phyloP scores from a whole-genome alignment of 2,888 invertebrate genomes.

The Teleogryllus oceanicus region DNA sequence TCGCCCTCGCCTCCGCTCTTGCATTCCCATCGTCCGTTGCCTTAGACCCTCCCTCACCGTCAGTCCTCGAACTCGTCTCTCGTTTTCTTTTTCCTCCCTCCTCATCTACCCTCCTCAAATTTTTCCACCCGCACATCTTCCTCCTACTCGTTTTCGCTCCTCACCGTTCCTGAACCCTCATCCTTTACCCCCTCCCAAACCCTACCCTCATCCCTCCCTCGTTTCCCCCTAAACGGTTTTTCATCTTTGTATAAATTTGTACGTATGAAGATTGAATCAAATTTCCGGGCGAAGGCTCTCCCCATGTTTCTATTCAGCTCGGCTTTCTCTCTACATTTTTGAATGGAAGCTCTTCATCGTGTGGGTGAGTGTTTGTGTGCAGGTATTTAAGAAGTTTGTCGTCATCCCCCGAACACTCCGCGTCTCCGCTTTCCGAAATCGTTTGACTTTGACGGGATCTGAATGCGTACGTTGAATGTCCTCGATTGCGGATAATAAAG shows the following conservation, averaged over 20 bases:
- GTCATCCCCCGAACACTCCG: not conserved
- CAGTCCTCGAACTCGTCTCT: too few relatives aligned
- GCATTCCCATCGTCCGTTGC: too few relatives aligned
- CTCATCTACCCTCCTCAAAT: too few relatives aligned
- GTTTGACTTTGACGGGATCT: conserved; percentile 8
- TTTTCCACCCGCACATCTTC: too few relatives aligned
- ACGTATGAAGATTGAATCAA: conserved; percentile 31
- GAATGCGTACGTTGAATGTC: not conserved
- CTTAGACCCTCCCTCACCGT: too few relatives aligned
- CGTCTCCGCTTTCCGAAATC: conserved; percentile 5
- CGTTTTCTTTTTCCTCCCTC: too few relatives aligned
- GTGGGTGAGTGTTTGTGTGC: not conserved
- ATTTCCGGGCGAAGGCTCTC: conserved; percentile 27
- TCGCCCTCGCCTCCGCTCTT: too few relatives aligned
- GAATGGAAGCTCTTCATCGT: too few relatives aligned
- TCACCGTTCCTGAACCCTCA: too few relatives aligned
- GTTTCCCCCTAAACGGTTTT: not conserved
- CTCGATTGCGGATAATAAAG: not conserved
- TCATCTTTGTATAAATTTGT: conserved; percentile 18
- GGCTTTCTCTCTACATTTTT: not conserved
- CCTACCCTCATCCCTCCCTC: not conserved
- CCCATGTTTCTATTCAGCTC: conserved; percentile 18
- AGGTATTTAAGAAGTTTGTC: conserved; percentile 18
- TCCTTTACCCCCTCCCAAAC: not conserved
- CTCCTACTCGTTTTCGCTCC: too few relatives aligned